phyloP scores from a whole-genome alignment of 2,797 vertebrate species.

The Arremon aurantiirostris region DNA sequence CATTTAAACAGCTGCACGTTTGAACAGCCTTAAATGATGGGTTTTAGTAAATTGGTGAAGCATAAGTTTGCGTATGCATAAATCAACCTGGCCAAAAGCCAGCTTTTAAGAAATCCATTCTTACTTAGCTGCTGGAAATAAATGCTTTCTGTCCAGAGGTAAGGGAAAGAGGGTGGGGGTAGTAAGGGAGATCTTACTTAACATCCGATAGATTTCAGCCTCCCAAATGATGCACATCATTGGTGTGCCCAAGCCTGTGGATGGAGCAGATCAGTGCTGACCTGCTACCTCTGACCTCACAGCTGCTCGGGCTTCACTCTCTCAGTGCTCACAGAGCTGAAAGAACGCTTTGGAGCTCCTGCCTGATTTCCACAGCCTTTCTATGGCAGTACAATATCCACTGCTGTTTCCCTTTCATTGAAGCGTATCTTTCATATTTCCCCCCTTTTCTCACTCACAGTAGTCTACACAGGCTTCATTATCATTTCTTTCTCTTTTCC shows the following conservation, averaged over 20 bases:
- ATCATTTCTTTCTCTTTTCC: background rate
- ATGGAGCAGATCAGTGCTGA: background rate
- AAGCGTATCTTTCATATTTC: background rate
- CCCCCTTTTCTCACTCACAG: background rate
- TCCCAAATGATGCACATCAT: background rate
- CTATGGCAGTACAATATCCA: background rate
- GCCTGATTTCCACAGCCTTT: conserved; percentile 17
- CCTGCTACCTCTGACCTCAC: background rate
- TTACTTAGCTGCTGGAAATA: background rate
- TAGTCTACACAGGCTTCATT: background rate
- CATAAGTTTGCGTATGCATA: conserved; percentile 9
- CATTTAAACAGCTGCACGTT: conserved; percentile 57
- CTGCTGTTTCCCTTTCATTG: background rate
- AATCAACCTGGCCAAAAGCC: conserved; percentile 50
- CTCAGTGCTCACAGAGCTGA: background rate
- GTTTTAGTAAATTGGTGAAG: conserved; percentile 57
- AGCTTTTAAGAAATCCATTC: conserved; percentile 26
- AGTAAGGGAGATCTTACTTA: background rate
- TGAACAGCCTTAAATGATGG: conserved; percentile 43
- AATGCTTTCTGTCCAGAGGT: background rate
- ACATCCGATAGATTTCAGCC: background rate
- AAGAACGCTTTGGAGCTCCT: background rate
- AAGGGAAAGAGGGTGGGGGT: background rate
- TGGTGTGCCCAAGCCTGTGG: background rate
- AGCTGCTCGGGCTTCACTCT: background rate